A percentile compares a stretch with the other conserved stretches of the same genome.
phyloP scores from a whole-genome alignment of 1,140 invertebrate species.

The Zaprionus vittiger region DNA sequence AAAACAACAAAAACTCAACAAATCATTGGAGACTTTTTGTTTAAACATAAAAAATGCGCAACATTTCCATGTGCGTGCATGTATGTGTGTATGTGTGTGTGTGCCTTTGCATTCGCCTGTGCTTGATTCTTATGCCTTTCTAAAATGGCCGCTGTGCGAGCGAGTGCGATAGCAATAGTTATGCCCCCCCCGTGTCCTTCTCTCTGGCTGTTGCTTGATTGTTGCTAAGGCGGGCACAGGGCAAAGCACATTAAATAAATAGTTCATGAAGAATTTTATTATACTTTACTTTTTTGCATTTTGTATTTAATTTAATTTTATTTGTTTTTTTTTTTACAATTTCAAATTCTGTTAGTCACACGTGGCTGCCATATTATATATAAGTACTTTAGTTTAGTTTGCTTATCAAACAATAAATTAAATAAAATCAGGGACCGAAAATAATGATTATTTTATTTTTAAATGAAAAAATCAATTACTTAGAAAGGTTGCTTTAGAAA shows the following conservation, averaged over 20 bases:
- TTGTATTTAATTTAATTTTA: neutral
- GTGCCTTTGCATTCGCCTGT: conserved; percentile 21
- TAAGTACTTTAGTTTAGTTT: too few species aligned
- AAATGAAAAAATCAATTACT: too few species aligned
- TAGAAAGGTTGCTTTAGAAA: too few species aligned
- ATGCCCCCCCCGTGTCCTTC: neutral
- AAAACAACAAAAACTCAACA: conserved; percentile 22
- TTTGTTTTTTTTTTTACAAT: too few species aligned
- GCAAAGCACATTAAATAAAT: neutral
- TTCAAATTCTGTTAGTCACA: too few species aligned
- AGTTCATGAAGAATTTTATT: neutral
- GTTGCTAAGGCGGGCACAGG: neutral
- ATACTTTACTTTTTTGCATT: neutral
- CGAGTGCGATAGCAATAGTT: conserved; percentile 19
- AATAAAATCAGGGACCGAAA: too few species aligned
- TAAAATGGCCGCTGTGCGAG: conserved; percentile 67
- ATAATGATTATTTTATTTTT: too few species aligned
- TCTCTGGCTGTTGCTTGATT: conserved; percentile 50
- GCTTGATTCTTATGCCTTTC: conserved; percentile 45
- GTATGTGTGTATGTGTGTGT: conserved; percentile 10
- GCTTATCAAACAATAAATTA: too few species aligned
- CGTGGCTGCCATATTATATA: too few species aligned
- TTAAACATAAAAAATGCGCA: conserved; percentile 14
- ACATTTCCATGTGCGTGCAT: conserved; percentile 24
- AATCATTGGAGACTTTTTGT: neutral